Evolutionary conservation across 2,113 vertebrate species (phyloP).

Genomic region (Heptranchias perlo): DNA sequence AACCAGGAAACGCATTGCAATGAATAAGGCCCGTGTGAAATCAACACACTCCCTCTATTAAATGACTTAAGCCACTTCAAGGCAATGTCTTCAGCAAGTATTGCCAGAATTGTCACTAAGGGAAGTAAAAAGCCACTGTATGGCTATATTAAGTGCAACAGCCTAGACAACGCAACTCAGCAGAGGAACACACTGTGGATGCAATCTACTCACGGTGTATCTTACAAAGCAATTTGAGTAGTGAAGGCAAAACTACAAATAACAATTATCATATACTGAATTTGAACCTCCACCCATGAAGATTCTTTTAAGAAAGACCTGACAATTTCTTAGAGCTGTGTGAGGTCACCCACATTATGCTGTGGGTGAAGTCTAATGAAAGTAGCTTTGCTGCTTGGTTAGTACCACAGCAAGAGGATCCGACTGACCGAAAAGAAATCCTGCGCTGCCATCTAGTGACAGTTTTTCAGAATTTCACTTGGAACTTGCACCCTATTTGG

Average conservation of each 20-base stretch:
- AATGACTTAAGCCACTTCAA: neutral
- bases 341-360: neutral
- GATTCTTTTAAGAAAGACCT: neutral
- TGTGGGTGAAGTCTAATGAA: neutral
- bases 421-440: neutral
- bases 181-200: neutral
- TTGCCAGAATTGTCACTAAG: neutral
- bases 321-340: no score
- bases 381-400: neutral
- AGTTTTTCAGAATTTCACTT: neutral
- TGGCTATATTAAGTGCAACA: neutral
- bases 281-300: neutral
- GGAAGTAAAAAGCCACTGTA: neutral
- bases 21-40: neutral
- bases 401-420: neutral
- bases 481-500: neutral
- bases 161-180: neutral
- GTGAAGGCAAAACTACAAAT: neutral
- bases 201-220: neutral
- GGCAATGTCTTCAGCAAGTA: neutral
- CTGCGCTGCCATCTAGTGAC: constrained; percentile 1
- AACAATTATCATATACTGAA: neutral
- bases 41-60: neutral
- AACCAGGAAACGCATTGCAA: neutral
- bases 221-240: neutral